Evolutionary conservation across 2,797 vertebrate species (phyloP).

Genomic region (Lutjanus campechanus): DNA sequence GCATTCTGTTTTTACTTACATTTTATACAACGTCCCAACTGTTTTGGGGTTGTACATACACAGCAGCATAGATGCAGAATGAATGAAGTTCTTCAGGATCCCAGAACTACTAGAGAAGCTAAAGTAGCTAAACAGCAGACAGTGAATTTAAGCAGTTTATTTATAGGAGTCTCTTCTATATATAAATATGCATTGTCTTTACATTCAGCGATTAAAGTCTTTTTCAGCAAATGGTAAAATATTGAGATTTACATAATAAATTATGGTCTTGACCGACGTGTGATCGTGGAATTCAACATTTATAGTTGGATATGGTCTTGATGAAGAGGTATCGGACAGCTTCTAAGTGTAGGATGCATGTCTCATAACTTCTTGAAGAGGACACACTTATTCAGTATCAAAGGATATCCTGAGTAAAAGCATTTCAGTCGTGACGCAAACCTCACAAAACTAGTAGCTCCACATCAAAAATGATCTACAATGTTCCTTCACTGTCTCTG

Average conservation of each 20-base stretch:
- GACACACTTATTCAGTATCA: slow-evolving; percentile 75
- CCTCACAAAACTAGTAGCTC: slow-evolving; percentile 71
- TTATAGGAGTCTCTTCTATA: slow-evolving; percentile 77
- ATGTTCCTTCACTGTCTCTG: slow-evolving; percentile 71
- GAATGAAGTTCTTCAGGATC: neutral
- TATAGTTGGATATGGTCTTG: slow-evolving; percentile 66
- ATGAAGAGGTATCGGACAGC: slow-evolving; percentile 74
- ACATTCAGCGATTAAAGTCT: slow-evolving; percentile 82
- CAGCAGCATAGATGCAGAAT: neutral
- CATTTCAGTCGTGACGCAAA: slow-evolving; percentile 73
- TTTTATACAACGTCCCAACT: too few species aligned
- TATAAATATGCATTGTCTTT: slow-evolving; percentile 86
- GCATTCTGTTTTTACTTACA: too few species aligned
- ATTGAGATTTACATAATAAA: slow-evolving; percentile 86
- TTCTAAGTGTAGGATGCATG: slow-evolving; percentile 64
- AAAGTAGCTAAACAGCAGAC: slow-evolving; percentile 5
- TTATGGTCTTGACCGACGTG: slow-evolving; percentile 78
- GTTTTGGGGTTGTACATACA: too few species aligned
- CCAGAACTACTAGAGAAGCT: neutral
- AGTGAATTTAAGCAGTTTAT: slow-evolving; percentile 73
- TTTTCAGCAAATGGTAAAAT: slow-evolving; percentile 80
- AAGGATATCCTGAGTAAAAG: slow-evolving; percentile 84
- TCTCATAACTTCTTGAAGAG: slow-evolving; percentile 62
- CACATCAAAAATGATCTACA: slow-evolving; percentile 72
- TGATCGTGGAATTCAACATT: slow-evolving; percentile 79